Evolutionary conservation across 2,113 vertebrate genomes (phyloP).

Genomic region (Tachysurus fulvidraco): DNA sequence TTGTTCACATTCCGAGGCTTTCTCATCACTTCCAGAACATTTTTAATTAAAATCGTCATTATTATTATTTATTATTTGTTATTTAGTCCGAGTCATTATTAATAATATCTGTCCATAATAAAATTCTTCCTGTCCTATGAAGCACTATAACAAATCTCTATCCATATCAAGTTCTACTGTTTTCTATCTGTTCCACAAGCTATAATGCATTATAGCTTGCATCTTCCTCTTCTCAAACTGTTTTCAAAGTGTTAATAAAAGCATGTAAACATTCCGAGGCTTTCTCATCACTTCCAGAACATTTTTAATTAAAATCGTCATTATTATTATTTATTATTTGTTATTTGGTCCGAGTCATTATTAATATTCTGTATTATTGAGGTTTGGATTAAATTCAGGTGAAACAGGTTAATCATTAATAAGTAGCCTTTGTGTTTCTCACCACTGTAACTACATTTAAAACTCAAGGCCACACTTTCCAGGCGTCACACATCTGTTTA

Average conservation of each 20-base stretch:
- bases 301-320: background rate
- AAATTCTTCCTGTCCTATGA: background rate
- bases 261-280: background rate
- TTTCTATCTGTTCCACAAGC: background rate
- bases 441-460: background rate
- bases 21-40: background rate
- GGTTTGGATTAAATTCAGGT: background rate
- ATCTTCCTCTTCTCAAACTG: background rate
- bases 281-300: background rate
- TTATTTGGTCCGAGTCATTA: background rate
- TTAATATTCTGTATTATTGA: background rate
- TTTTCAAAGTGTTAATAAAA: background rate
- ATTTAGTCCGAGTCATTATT: too few species aligned
- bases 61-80: too few species aligned
- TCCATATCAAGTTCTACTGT: too few species aligned
- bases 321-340: too few species aligned
- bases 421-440: background rate
- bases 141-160: background rate
- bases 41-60: background rate
- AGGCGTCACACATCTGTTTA: background rate
- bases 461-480: background rate
- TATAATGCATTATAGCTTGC: background rate
- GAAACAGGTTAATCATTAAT: background rate
- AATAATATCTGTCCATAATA: background rate
- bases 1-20: background rate